Evolutionary conservation across 2,797 vertebrate species (phyloP), one percentile per base, ranked within the genome.

Genomic region (Melanotaenia pygmaea): DNA sequence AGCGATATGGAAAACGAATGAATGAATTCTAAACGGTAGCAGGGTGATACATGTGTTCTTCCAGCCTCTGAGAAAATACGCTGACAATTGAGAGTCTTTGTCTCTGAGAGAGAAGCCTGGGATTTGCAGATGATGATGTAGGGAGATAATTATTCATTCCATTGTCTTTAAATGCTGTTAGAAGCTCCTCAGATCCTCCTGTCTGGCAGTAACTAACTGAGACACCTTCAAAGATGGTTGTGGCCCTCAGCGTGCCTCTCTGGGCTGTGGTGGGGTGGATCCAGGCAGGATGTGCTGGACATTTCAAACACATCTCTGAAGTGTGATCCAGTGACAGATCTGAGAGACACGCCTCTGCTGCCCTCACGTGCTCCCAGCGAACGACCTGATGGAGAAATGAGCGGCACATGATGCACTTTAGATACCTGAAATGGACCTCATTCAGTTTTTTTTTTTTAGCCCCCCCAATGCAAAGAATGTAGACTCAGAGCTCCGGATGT

Each of bases 381-480:
- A 69, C 63, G 68, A 78, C 10, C 61, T 59, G 8, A 61, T 40
- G 60, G 74, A 81, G 72, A 83, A 74, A 79, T 37, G 74, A 89
- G 87, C 76, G 72, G 88, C 90, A 92, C 92, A 82, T 24, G 24
- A 86, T 77, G 92, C 92, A 92, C 93, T 93, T 94, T 93, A 91
- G 73, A 84, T 72, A 54, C 75, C 40, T 58, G 79, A 78, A 67
- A 82, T 51, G 78, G 87, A 92, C 86, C 84, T 89, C 77, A 67
- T 64, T 81, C 43, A 20, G 3, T 28, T 28, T 28, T 28, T 28
- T 28, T 62, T 74, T 64, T 70, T 65, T 59, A 72, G 59, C 76
- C 67, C 45, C 51, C 85, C 78, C 64, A 75, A 83, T 77, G 65
- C 65, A 78, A 71, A 88, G 84, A 91, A 91, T 91, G 86, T 92